Conservation (phyloP, 2,797 vertebrate genomes). For the Clamator glandarius region DNA sequence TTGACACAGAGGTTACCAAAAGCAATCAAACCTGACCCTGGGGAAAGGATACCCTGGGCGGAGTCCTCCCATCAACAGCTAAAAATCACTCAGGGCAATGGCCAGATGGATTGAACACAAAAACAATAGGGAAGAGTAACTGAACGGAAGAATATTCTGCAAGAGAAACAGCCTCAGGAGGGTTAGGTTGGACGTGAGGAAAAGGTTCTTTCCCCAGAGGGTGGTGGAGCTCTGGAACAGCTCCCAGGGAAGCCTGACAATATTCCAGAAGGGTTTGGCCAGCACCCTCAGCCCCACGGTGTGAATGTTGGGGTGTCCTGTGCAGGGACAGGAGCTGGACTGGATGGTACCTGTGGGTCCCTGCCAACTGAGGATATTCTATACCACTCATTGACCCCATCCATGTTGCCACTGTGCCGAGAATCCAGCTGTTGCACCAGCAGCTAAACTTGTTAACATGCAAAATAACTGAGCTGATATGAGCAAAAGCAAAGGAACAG, state of each 20-base stretch:
- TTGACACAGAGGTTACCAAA: constrained; percentile 17
- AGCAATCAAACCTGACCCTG: neutral
- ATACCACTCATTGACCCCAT: too few species aligned
- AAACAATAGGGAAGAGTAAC: neutral
- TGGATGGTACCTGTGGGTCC: too few species aligned
- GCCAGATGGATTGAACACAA: constrained; percentile 22
- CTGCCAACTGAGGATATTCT: too few species aligned
- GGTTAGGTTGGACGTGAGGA: too few species aligned
- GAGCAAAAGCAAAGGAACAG: neutral
- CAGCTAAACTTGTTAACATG: neutral
- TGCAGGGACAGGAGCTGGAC: too few species aligned
- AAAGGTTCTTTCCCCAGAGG: too few species aligned
- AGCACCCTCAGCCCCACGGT: too few species aligned
- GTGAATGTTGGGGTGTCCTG: too few species aligned
- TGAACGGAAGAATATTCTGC: neutral
- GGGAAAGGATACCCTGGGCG: neutral
- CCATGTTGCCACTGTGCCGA: neutral
- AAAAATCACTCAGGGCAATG: neutral
- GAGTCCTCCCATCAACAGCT: neutral
- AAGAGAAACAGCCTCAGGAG: neutral
- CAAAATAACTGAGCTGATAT: neutral
- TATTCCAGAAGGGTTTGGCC: too few species aligned
- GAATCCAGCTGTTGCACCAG: neutral
- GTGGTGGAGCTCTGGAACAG: too few species aligned
- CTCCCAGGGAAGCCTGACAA: too few species aligned